Evolutionary conservation across 2,113 vertebrate species (phyloP).

Genomic region (Paedocypris sp.): DNA sequence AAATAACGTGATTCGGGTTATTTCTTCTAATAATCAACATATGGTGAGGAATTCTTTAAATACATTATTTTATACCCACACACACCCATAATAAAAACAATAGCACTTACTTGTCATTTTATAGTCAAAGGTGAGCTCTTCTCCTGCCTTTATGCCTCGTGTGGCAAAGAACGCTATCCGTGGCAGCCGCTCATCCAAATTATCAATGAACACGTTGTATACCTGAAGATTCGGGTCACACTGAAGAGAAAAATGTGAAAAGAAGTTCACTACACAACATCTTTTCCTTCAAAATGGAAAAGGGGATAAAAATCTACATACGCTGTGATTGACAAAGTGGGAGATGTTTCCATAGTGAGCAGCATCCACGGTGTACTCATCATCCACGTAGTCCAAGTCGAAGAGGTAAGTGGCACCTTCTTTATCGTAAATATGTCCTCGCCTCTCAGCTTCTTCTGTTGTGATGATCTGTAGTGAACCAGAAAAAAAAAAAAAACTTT

Average conservation of each 20-base stretch:
- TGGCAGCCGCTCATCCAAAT: conserved; percentile 67
- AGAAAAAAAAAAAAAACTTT: not conserved
- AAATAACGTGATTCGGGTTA: no score
- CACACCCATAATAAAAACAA: no score
- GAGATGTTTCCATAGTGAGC: conserved; percentile 72
- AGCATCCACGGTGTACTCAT: conserved; percentile 68
- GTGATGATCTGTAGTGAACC: conserved; percentile 65
- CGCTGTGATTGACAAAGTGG: conserved; percentile 72
- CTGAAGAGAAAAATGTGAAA: conserved; percentile 33
- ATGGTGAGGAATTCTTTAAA: no score
- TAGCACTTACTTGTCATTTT: conserved; percentile 78
- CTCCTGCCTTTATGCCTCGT: conserved; percentile 60
- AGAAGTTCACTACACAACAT: not conserved
- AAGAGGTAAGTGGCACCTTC: conserved; percentile 77
- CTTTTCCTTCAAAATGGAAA: not conserved
- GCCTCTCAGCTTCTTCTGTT: conserved; percentile 70
- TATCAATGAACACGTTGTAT: conserved; percentile 76
- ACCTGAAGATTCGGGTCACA: conserved; percentile 76
- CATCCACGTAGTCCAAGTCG: conserved; percentile 72
- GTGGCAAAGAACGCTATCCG: conserved; percentile 74
- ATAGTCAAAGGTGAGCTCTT: conserved; percentile 81
- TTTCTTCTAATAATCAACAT: no score
- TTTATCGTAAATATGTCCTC: conserved; percentile 68
- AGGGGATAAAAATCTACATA: no score
- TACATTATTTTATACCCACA: not conserved